These are phyloP conservation scores for Sphaerophoria taeniata DNA, from an alignment of 2,888 invertebrate species.

Conservation along the genomic window DNA sequence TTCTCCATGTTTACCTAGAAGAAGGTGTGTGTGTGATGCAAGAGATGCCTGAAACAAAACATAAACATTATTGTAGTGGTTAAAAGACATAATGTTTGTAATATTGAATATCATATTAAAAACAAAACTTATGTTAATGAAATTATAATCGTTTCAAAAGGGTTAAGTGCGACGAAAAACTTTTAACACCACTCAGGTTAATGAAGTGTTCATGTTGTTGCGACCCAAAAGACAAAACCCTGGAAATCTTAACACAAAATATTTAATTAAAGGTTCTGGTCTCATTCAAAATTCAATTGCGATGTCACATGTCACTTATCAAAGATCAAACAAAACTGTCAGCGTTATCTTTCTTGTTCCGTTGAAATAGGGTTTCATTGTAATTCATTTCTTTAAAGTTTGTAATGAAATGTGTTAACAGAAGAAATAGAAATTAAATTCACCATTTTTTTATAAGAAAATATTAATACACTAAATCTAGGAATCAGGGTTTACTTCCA, in stretches of 20 bases:
- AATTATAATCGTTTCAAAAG: no score
- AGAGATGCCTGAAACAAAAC: constrained; percentile 56
- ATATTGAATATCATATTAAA: no score
- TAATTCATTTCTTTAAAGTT: constrained; percentile 33
- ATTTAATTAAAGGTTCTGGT: neutral
- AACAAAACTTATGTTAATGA: no score
- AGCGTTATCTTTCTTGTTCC: constrained; percentile 43
- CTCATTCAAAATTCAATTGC: neutral
- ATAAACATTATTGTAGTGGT: neutral
- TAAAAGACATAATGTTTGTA: no score
- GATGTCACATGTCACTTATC: constrained; percentile 29
- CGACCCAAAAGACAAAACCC: neutral
- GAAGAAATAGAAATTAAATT: neutral
- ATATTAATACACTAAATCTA: neutral
- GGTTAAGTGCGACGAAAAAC: no score
- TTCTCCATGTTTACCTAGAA: constrained; percentile 84
- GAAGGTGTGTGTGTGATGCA: constrained; percentile 77
- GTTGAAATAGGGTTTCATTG: constrained; percentile 32
- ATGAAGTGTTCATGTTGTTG: no score
- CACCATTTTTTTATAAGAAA: constrained; percentile 1
- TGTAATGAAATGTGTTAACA: neutral
- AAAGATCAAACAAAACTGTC: constrained; percentile 63
- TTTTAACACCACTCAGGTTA: no score
- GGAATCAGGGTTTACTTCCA: neutral
- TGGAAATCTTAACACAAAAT: neutral